phyloP scores from a whole-genome alignment of 2,113 vertebrate species.

The Onychostoma macrolepis region DNA sequence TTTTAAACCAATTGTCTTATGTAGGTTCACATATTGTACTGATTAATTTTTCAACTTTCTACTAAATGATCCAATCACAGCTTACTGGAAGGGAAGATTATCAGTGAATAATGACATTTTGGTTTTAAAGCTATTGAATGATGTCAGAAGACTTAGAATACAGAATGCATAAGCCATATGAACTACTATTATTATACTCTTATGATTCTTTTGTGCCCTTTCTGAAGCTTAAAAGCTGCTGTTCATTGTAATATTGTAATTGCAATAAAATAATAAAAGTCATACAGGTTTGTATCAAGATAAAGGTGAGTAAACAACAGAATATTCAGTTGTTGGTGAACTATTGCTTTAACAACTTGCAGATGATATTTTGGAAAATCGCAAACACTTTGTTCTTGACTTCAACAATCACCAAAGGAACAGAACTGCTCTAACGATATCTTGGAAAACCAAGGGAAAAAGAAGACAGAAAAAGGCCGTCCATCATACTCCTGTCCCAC shows the following conservation, averaged over 20 bases:
- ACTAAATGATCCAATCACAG: too few species aligned
- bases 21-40: too few species aligned
- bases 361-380: background rate
- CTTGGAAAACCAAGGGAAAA: background rate
- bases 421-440: background rate
- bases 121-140: too few species aligned
- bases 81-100: too few species aligned
- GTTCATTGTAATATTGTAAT: background rate
- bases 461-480: background rate
- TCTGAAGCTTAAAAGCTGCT: background rate
- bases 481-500: conserved; percentile 16
- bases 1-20: background rate
- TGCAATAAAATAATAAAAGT: background rate
- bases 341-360: background rate
- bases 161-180: background rate
- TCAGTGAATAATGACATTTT: too few species aligned
- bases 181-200: background rate
- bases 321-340: background rate
- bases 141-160: background rate
- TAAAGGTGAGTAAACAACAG: background rate
- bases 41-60: too few species aligned
- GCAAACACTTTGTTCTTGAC: background rate
- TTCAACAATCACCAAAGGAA: background rate
- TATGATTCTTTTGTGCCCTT: background rate
- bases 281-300: background rate